A percentile compares a stretch with the other conserved stretches of the same genome.
These are phyloP conservation scores for Corydoras sp. DNA, from an alignment of 2,113 vertebrate species.

Conservation along the genomic window DNA sequence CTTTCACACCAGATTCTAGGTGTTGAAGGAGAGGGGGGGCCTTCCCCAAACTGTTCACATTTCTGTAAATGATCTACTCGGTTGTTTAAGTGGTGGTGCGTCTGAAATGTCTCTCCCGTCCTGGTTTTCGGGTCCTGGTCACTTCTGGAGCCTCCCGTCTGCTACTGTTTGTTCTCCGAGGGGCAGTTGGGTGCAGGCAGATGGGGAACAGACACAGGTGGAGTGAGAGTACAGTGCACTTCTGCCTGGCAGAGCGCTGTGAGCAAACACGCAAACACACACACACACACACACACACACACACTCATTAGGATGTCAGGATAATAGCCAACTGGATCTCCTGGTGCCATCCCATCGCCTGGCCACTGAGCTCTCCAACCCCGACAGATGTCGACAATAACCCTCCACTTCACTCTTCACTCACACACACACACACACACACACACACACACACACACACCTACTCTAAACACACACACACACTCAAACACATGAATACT, in stretches of 20 bases:
- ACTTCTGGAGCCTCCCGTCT: slow-evolving; percentile 79
- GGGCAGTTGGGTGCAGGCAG: slow-evolving; percentile 91
- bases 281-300: slow-evolving; percentile 44
- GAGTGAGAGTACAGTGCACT: slow-evolving; percentile 73
- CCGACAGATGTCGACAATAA: slow-evolving; percentile 98
- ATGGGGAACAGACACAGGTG: slow-evolving; percentile 86
- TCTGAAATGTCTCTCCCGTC: slow-evolving; percentile 19
- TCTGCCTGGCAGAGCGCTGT: slow-evolving; percentile 91
- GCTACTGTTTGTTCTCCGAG: slow-evolving; percentile 80
- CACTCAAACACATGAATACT: no score
- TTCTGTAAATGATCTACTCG: background rate
- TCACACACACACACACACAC: slow-evolving; percentile 53
- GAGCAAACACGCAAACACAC: slow-evolving; percentile 64
- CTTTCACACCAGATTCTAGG: no score
- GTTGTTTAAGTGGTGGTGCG: slow-evolving; percentile 26
- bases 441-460: slow-evolving; percentile 56
- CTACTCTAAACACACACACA: no score
- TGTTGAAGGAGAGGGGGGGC: no score
- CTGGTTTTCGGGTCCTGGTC: slow-evolving; percentile 51
- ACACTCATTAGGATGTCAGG: slow-evolving; percentile 94
- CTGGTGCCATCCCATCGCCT: slow-evolving; percentile 98
- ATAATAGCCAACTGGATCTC: slow-evolving; percentile 98
- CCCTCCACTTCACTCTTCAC: slow-evolving; percentile 66
- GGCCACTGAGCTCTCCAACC: slow-evolving; percentile 97
- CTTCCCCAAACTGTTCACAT: no score